Evolutionary conservation across 2,113 vertebrate genomes (phyloP), one percentile per base, ranked within the genome.

Genomic region (Edolisoma coerulescens): DNA sequence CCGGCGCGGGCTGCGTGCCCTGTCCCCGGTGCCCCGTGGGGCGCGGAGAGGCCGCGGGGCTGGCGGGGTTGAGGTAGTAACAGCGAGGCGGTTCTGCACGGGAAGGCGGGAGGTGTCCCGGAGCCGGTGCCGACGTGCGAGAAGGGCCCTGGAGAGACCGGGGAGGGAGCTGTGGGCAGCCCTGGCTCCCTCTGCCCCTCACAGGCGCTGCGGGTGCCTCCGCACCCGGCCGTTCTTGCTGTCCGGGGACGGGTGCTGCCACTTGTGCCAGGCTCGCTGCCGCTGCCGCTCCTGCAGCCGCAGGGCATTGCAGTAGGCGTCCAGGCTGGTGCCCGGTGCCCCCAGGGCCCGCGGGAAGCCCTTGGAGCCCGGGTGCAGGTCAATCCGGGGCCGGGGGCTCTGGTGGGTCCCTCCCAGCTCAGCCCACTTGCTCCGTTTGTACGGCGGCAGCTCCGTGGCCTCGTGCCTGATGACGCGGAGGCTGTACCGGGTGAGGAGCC

Each of bases 281-380:
- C 97, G 96, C 27, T 98, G 97, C 74, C 98, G 98, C 37, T 98
- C 98, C 5, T 98, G 97, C 78, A 97, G 98, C 97, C 98, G 98
- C 89, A 99, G 97, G 78, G 98, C 97, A 24, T 98, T 97, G 68
- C 99, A 99, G 94, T 98, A 98, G 79, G 97, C 95, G 2, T 98
- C 98, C 65, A 97, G 90, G 33, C 93, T 98, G 94, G 96, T 92
- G n/a, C 97, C 95, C 3, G 96, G 96, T 32, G 93, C 42, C 14
- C 97, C 98, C 73, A 95, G 87, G 47, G 96, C 83, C 39, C 97
- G 95, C 7, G 98, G 97, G 32, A 96, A 93, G 75, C 98, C 98
- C 81, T 98, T 99, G 97, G 97, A 98, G 96, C 91, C 97, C 2
- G 71, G 75, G 11, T 94, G 86, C 17, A 76, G 88, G 59, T 96